Evolutionary conservation across 2,797 vertebrate species (phyloP), one percentile per base, ranked within the genome.

Genomic region (Acrossocheilus wenchowensis): DNA sequence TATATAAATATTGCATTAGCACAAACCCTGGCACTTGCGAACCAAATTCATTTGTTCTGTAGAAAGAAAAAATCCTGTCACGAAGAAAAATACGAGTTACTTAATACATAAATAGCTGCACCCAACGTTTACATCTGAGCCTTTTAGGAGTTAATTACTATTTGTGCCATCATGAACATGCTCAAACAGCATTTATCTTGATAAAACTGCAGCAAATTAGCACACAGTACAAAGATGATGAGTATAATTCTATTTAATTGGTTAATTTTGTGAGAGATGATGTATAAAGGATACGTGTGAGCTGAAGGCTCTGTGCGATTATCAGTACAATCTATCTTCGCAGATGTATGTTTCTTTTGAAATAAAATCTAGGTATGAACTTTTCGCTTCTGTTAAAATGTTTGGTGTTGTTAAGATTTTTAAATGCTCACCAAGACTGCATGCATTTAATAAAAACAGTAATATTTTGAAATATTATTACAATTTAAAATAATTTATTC

Each of bases 41-140:
- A 83, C 30, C 39, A 48, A 43, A 60, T 72, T 79, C 1, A 50
- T 48, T 80, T n/a, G 66, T 72, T 85, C n/a, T 93, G 93, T 91
- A 84, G 88, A 89, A 62, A 17, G 4, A 39, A 48, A 73, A 92
- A 93, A 93, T 90, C 50, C 41, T 41, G 10, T 36, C 66, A 34
- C 9, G 5, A 77, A 77, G 17, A 83, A 83, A 43, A 72, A 79
- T 57, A 26, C 1, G 17, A 45, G 36, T 80, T 78, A 60, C 52
- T 68, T 41, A 77, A 86, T 64, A 26, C 50, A 69, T 78, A 82
- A 87, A 82, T 79, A 78, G 50, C 82, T 68, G 15, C 21, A 78
- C 17, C 23, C 17, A 80, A 60, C 78, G 69, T 79, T 86, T 43
- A 73, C 57, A 81, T 79, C 64, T 5, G 19, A 39, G 73, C 41